A percentile compares a stretch with the other conserved stretches of the same genome.
These are phyloP conservation scores for Chaetura pelagica DNA, from an alignment of 2,113 vertebrate species.

Conservation along the genomic window DNA sequence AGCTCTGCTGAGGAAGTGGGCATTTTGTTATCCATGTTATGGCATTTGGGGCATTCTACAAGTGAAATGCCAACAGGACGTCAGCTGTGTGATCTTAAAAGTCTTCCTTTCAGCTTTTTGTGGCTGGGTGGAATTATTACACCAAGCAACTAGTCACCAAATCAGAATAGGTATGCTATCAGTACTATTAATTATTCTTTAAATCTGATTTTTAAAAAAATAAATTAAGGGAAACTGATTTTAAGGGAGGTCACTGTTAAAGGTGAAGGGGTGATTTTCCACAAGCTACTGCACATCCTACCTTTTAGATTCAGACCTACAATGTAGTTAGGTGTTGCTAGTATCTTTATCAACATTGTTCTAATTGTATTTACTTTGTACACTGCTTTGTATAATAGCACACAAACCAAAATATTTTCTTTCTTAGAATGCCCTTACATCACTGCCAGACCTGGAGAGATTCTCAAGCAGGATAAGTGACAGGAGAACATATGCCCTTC, in stretches of 20 bases:
- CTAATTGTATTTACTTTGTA: conserved; percentile 1
- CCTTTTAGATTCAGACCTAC: not conserved
- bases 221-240: conserved; percentile 41
- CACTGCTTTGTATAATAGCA: not conserved
- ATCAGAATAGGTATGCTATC: not conserved
- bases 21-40: not conserved
- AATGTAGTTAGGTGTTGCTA: not conserved
- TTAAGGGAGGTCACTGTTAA: not conserved
- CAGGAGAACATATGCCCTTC: accelerated
- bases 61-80: not conserved
- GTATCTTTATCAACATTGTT: not conserved
- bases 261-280: not conserved
- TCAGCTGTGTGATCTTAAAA: not conserved
- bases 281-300: not conserved
- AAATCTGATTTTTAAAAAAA: not conserved
- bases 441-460: not conserved
- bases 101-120: not conserved
- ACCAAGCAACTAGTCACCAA: not conserved
- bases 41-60: not conserved
- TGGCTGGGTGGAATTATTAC: not conserved
- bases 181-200: not conserved
- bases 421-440: not conserved
- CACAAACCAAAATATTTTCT: not conserved
- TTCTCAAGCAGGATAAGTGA: not conserved
- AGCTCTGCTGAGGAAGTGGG: not conserved